Percentiles rank a stretch among this genome's conserved stretches.
Conservation (phyloP, 2,888 invertebrate species). For the Halictus ligatus region DNA sequence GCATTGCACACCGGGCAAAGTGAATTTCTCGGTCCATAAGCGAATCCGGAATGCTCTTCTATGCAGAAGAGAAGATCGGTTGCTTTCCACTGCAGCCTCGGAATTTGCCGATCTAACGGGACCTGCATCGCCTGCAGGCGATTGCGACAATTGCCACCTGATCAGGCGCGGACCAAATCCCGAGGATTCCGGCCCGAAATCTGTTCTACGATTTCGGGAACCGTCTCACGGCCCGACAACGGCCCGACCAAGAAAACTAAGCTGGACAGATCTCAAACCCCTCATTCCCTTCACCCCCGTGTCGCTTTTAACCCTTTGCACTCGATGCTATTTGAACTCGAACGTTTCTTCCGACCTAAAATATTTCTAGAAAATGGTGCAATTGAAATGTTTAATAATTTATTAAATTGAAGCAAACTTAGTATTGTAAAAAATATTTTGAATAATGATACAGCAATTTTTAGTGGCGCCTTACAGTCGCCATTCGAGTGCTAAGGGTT, state of each 20-base stretch:
- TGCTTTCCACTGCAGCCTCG: constrained; percentile 27
- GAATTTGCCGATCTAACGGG: constrained; percentile 43
- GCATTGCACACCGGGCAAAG: background rate
- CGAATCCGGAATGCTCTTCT: constrained; percentile 21
- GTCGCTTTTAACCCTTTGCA: no score
- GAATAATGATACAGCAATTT: no score
- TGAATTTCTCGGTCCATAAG: constrained; percentile 6
- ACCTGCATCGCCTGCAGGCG: background rate
- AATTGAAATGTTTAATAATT: no score
- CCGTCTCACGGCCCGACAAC: background rate
- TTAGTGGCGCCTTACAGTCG: no score
- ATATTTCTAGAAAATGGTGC: no score
- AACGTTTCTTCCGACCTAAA: no score
- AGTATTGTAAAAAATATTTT: no score
- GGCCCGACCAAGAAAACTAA: background rate
- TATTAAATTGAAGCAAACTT: no score
- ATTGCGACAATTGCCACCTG: constrained; percentile 27
- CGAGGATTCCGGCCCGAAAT: background rate
- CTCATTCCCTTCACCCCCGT: background rate
- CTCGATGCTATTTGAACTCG: no score
- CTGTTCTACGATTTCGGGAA: background rate
- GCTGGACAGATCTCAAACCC: background rate
- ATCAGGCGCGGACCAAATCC: background rate
- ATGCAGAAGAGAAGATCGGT: constrained; percentile 7
- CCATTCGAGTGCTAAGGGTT: no score